A percentile compares a stretch with the other conserved stretches of the same genome.
These are phyloP conservation scores for Myotis vivesi DNA, from an alignment of 2,797 vertebrate genomes.

Conservation along the genomic window DNA sequence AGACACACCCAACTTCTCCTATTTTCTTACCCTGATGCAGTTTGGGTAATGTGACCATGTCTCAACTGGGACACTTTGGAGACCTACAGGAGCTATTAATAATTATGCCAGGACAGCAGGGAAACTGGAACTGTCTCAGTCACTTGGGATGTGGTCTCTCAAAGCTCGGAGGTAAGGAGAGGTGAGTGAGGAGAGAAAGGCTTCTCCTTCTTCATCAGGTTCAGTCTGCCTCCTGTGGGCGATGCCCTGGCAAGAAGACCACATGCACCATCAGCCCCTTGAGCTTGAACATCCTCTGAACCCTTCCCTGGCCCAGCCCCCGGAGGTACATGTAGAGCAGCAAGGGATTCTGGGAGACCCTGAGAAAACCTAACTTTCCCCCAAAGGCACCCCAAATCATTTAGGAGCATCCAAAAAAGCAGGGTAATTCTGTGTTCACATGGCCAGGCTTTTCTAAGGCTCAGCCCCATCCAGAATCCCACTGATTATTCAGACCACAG, in stretches of 20 bases:
- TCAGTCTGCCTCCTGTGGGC: neutral
- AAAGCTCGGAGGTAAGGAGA: neutral
- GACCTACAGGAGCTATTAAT: conserved; percentile 15
- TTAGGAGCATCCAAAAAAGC: neutral
- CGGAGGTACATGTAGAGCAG: neutral
- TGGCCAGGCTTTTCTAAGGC: neutral
- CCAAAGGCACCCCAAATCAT: neutral
- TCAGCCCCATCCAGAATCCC: neutral
- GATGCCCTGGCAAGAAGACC: neutral
- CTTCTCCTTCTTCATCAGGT: neutral
- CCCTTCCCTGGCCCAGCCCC: neutral
- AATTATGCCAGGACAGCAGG: conserved; percentile 15
- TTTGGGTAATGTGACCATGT: neutral
- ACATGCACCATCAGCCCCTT: fast-evolving
- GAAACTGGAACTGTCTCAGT: neutral
- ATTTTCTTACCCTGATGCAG: neutral
- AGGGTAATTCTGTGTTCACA: neutral
- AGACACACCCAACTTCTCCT: neutral
- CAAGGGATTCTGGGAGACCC: neutral
- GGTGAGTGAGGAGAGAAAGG: neutral
- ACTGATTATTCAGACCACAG: neutral
- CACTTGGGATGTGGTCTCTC: neutral
- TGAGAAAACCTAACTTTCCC: neutral
- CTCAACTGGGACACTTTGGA: conserved; percentile 10
- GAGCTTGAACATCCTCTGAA: neutral